Evolutionary conservation across 1,140 invertebrate species (phyloP), one percentile per base, ranked within the genome.

Genomic region (Pseudachorutes palmiensis): DNA sequence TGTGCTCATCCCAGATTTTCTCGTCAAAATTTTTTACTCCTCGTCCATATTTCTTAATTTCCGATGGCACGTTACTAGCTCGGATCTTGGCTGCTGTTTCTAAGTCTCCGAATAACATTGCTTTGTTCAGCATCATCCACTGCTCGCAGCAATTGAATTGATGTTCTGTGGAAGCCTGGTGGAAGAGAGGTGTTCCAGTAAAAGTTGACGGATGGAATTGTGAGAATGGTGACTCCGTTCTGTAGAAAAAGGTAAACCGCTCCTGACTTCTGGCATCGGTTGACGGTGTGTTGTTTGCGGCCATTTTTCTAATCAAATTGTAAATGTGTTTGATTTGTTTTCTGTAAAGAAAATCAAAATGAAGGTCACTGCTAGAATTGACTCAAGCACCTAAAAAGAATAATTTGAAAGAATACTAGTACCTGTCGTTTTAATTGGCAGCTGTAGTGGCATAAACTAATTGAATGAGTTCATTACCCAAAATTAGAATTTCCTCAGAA

Each of bases 121-220:
- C 70, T 51, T 71, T 71, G 60, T 68, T 62, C 31, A 59, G 63
- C 70, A 71, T 71, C 70, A 71, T 71, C 66, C 64, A 71, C 41
- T 68, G 64, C 32, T 71, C 70, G 24, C 59, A 62, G 51, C 57
- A 59, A 5, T 3, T 24, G 58, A 71, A 71, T 24, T 33, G 60
- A 26, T 57, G 29, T 41, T 30, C 48, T 30, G 32, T 63, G 29
- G 48, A 26, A 0, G 22, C 33, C 19, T 55, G 36, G 2, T 62
- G 16, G 49, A 68, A 68, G 1, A 64, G 24, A 1, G 66, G 26
- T 16, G 29, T 28, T 5, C 29, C 64, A 3, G 14, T 55, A 30
- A 66, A 68, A 12, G 22, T 30, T 2, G 32, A 57, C 9, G 36
- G n/a, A 51, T 71, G 67, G 28, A 62, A 71, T 30, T 71, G 70